Base-by-base conservation (phyloP, 2,888 invertebrate genomes). In the Allophyes oxyacanthae region DNA sequence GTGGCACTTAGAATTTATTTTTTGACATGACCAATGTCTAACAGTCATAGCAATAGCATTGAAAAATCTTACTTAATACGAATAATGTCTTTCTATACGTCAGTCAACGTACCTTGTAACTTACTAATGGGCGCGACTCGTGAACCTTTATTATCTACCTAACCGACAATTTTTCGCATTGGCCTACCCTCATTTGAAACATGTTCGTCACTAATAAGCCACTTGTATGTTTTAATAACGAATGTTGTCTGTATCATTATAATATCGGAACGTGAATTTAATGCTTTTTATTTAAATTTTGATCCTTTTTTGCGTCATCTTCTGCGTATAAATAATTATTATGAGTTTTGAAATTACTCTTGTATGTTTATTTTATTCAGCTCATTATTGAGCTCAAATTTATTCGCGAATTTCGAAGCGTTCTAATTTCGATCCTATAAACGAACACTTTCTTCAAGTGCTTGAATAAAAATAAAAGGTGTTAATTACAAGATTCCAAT, bases 151-250 rank as follows among this genome's bases (percentile, higher is more conserved):
- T 69, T 64, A 72, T 69, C 72, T 85, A 86, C 85, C 85, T 85
- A 86, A 85, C 84, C 83, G 81, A 72, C 82, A 79, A 84, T 85
- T 85, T 86, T 88, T 87, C 77, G 72, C 72, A 73, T 78, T 73
- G 52, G 62, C 48, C 56, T 73, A 72, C 65, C 61, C 63, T 63
- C 75, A 74, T 71, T 72, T 56, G 57, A 63, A 55, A 65, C 87
- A 82, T 82, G 88, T 88, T 81, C 72, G 72, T 68, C 79, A 79
- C 86, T 91, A 91, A 91, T 88, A 91, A 90, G 92, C 84, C 82
- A 86, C 91, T 91, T 90, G 91, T 90, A 77, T 64, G 65, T 76
- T 78, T 78, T 80, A 78, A 80, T 78, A 78, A 81, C 64, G 64
- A 75, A 70, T 75, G 75, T 78, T 70, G 43, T 52, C 48, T 68